phyloP scores from a whole-genome alignment of 2,888 invertebrate genomes.

The Andrena flavipes region DNA sequence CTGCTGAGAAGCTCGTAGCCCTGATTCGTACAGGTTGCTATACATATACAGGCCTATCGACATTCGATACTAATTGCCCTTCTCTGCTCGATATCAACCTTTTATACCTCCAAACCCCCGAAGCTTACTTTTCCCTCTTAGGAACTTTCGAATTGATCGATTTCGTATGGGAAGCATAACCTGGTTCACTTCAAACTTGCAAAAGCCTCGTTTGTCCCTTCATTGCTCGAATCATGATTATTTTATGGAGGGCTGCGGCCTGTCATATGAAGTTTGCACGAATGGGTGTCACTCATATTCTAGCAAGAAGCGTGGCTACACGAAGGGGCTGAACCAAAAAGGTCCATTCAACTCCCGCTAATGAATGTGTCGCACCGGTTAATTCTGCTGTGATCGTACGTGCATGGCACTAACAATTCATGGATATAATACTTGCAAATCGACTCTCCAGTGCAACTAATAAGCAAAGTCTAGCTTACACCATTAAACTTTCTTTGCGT shows the following conservation, averaged over 20 bases:
- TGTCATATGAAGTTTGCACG: slow-evolving; percentile 8
- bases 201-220: neutral
- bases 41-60: slow-evolving; percentile 73
- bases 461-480: neutral
- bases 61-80: slow-evolving; percentile 83
- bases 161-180: neutral
- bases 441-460: neutral
- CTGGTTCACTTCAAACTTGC: neutral
- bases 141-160: neutral
- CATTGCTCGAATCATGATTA: slow-evolving; percentile 32
- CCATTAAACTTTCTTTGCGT: too few species aligned
- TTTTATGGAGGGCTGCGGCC: neutral
- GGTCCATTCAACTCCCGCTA: slow-evolving; percentile 73
- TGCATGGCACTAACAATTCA: slow-evolving; percentile 44
- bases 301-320: slow-evolving; percentile 74
- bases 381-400: slow-evolving; percentile 35
- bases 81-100: slow-evolving; percentile 64
- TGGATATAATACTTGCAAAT: slow-evolving; percentile 17
- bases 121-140: neutral
- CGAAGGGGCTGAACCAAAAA: slow-evolving; percentile 64
- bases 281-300: slow-evolving; percentile 57
- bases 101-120: slow-evolving; percentile 54
- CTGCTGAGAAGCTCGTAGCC: slow-evolving; percentile 75
- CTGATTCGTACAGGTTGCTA: slow-evolving; percentile 75
- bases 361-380: slow-evolving; percentile 73